phyloP scores from a whole-genome alignment of 2,888 invertebrate genomes.

The Augochlorella aurata region DNA sequence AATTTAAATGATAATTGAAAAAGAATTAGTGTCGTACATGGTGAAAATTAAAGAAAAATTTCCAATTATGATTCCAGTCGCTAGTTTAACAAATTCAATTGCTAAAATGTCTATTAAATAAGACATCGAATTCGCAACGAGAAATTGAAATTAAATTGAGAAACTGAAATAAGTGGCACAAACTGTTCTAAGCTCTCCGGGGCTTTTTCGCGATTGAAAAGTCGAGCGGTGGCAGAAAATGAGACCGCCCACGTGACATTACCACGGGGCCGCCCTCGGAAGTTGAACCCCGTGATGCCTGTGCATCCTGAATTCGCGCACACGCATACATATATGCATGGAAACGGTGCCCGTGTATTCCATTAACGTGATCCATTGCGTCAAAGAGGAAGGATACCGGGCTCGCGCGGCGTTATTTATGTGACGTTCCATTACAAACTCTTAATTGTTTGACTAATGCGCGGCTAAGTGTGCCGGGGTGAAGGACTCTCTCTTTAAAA shows the following conservation, averaged over 20 bases:
- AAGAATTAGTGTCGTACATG: too few relatives aligned
- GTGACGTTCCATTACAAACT: constrained; percentile 80
- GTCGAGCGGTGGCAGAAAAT: constrained; percentile 71
- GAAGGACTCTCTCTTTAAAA: not conserved
- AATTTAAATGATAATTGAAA: too few relatives aligned
- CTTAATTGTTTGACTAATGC: constrained; percentile 81
- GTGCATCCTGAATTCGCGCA: constrained; percentile 48
- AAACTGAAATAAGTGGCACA: constrained; percentile 46
- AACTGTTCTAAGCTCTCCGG: constrained; percentile 55
- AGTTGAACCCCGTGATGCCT: constrained; percentile 53
- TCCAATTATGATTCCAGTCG: too few relatives aligned
- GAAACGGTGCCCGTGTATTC: constrained; percentile 55
- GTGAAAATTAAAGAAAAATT: too few relatives aligned
- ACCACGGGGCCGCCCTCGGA: constrained; percentile 67
- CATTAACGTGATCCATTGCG: constrained; percentile 67
- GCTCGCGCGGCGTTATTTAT: constrained; percentile 70
- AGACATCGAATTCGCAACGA: too few relatives aligned
- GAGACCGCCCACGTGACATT: constrained; percentile 76
- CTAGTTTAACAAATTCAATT: too few relatives aligned
- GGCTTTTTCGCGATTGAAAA: constrained; percentile 63
- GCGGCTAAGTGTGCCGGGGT: constrained; percentile 66
- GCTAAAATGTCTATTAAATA: too few relatives aligned
- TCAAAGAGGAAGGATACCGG: constrained; percentile 45
- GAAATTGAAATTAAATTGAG: not conserved
- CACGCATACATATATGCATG: constrained; percentile 46